Conservation (phyloP, 2,797 vertebrate species). For the Heteromormyrus szaboi region DNA sequence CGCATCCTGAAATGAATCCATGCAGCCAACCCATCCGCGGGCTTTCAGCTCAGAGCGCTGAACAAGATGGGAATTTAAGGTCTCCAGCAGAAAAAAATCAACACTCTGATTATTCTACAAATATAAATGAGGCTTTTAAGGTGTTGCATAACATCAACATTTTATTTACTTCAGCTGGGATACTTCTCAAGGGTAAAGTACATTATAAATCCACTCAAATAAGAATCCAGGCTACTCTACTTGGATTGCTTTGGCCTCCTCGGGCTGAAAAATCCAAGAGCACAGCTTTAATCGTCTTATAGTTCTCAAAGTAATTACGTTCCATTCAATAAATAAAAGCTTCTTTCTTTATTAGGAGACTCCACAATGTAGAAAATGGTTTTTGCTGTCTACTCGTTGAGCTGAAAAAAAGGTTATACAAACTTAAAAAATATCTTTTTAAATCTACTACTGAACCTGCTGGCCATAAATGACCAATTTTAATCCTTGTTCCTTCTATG, state of each 20-base stretch:
- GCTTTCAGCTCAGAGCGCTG: neutral
- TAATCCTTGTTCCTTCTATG: neutral
- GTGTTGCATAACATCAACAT: conserved; percentile 8
- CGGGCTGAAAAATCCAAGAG: neutral
- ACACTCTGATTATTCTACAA: conserved; percentile 22
- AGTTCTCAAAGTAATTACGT: conserved; percentile 2
- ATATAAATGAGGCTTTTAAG: conserved; percentile 12
- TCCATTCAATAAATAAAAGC: conserved; percentile 9
- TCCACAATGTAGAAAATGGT: neutral
- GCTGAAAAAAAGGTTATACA: neutral
- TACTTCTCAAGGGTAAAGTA: conserved; percentile 11
- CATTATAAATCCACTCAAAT: conserved; percentile 17
- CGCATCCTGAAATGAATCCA: neutral
- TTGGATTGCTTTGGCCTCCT: neutral
- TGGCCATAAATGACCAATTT: neutral
- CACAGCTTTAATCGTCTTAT: neutral
- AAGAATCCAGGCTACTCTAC: conserved; percentile 5
- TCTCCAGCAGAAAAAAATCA: conserved; percentile 29
- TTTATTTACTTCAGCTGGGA: conserved; percentile 10
- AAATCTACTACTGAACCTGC: neutral
- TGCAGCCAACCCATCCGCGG: neutral
- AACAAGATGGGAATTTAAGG: neutral
- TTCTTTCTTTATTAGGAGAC: neutral
- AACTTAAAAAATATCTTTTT: neutral
- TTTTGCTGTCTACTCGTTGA: neutral